Evolutionary conservation across 2,888 invertebrate genomes (phyloP).

Genomic region (Dione vanillae): DNA sequence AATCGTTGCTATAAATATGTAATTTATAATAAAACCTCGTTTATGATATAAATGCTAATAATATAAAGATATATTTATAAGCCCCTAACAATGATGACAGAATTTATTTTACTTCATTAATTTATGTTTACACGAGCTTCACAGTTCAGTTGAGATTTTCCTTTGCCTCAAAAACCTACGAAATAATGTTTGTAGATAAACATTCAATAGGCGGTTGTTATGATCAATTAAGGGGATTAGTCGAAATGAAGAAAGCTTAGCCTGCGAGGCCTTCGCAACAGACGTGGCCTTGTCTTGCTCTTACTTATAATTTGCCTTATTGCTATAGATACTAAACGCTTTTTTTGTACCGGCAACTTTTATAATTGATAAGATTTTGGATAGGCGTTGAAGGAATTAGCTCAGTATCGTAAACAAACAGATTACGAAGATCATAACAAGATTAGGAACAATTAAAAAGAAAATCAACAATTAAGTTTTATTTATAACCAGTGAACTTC

Average conservation of each 20-base stretch:
- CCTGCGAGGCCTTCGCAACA: neutral
- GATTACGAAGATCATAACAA: no score
- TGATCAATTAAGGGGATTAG: constrained; percentile 9
- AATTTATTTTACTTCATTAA: neutral
- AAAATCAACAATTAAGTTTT: no score
- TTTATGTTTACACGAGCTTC: neutral
- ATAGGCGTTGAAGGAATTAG: no score
- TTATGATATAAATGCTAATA: neutral
- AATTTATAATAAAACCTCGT: neutral
- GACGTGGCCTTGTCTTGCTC: neutral
- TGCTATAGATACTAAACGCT: neutral
- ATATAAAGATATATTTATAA: neutral
- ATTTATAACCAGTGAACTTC: no score
- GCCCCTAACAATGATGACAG: neutral
- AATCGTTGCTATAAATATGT: no score
- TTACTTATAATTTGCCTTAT: neutral
- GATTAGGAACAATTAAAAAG: no score
- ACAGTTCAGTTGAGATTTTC: neutral
- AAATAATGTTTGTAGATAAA: neutral
- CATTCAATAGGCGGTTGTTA: neutral
- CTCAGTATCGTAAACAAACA: no score
- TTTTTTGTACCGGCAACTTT: no score
- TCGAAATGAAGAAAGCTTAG: neutral
- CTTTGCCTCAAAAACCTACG: neutral
- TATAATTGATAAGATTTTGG: no score